phyloP scores from a whole-genome alignment of 2,113 vertebrate genomes.

The Polypterus bichir region DNA sequence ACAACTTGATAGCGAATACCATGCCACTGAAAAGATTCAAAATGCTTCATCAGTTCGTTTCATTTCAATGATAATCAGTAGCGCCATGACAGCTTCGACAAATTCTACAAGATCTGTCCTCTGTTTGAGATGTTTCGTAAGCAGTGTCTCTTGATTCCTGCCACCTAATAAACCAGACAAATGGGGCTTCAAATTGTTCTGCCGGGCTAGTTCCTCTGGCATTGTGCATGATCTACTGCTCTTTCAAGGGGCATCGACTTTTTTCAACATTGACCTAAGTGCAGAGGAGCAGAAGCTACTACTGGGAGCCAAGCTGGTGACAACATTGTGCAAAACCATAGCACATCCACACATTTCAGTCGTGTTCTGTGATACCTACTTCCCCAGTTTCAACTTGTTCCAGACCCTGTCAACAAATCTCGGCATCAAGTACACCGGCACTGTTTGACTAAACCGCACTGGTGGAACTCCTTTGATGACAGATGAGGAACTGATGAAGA shows the following conservation, averaged over 20 bases:
- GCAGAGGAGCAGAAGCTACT: too few relatives aligned
- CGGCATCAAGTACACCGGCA: constrained; percentile 15
- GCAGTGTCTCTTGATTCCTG: constrained; percentile 10
- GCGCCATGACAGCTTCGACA: constrained; percentile 7
- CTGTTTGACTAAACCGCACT: constrained; percentile 12
- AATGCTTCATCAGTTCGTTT: constrained; percentile 9
- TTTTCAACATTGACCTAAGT: too few relatives aligned
- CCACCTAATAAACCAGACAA: constrained; percentile 13
- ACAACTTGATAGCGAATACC: constrained; percentile 14
- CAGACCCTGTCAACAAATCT: constrained; percentile 14
- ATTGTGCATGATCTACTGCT: constrained; percentile 16
- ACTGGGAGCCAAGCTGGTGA: background rate
- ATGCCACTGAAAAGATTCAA: constrained; percentile 13
- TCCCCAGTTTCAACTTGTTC: constrained; percentile 20
- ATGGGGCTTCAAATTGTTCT: constrained; percentile 14
- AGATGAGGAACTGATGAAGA: constrained; percentile 22
- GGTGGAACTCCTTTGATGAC: constrained; percentile 17
- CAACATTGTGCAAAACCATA: constrained; percentile 5
- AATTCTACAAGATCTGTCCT: constrained; percentile 18
- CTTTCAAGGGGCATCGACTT: background rate
- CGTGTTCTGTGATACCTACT: background rate
- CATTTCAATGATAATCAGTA: constrained; percentile 19
- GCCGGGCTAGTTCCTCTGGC: constrained; percentile 13
- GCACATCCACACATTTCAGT: background rate
- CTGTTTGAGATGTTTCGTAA: constrained; percentile 20